Conservation (phyloP, 1,140 invertebrate genomes). For the Orchesella cincta region DNA sequence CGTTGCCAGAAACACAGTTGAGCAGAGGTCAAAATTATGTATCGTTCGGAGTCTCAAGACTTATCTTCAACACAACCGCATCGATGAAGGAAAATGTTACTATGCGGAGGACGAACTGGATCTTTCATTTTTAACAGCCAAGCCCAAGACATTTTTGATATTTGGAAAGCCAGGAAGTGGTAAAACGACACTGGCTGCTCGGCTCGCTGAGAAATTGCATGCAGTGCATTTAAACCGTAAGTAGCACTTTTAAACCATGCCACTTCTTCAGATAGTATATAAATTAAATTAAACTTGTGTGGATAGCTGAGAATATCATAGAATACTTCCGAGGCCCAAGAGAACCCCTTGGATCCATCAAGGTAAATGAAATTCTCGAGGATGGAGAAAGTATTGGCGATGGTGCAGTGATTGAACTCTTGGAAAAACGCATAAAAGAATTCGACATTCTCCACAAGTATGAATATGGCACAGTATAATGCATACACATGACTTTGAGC, state of each 20-base stretch:
- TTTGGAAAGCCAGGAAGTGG: constrained; percentile 47
- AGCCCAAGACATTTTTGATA: constrained; percentile 36
- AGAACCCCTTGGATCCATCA: background rate
- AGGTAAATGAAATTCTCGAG: background rate
- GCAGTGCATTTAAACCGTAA: constrained; percentile 41
- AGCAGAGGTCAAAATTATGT: constrained; percentile 6
- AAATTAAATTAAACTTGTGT: background rate
- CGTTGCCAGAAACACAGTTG: constrained; percentile 26
- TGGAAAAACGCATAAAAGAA: constrained; percentile 31
- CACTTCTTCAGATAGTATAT: background rate
- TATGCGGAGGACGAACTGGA: constrained; percentile 35
- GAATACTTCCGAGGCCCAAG: constrained; percentile 30
- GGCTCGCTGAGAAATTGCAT: constrained; percentile 41
- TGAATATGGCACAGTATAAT: background rate
- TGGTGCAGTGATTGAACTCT: constrained; percentile 29
- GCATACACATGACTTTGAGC: background rate
- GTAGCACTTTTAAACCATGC: too few relatives aligned
- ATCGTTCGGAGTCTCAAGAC: constrained; percentile 22
- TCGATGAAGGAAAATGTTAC: background rate
- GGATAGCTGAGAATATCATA: constrained; percentile 32
- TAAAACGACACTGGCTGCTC: constrained; percentile 32
- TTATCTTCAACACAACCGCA: background rate
- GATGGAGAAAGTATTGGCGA: constrained; percentile 11
- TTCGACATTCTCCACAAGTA: constrained; percentile 44
- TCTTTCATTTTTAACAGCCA: constrained; percentile 5